phyloP scores from a whole-genome alignment of 2,888 invertebrate species.

The Strigamia transsilvanica region DNA sequence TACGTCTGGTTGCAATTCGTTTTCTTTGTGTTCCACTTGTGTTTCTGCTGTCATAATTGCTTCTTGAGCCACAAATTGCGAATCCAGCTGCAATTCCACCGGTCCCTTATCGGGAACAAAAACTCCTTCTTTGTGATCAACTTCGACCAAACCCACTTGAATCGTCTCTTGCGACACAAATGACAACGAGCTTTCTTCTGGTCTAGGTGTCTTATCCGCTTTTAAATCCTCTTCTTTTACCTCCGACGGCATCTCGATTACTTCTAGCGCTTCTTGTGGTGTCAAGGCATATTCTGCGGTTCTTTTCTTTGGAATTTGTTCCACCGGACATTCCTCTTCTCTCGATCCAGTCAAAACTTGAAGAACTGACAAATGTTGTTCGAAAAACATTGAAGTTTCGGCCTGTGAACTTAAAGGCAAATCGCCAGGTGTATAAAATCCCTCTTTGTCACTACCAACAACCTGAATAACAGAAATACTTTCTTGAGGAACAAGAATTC shows the following conservation, averaged over 20 bases:
- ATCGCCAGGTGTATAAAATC: conserved; percentile 54
- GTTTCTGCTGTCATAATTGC: conserved; percentile 18
- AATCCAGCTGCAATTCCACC: background rate
- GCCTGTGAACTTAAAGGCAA: conserved; percentile 52
- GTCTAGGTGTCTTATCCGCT: conserved; percentile 17
- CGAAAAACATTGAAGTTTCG: background rate
- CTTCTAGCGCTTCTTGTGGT: conserved; percentile 46
- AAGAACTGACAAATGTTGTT: conserved; percentile 39
- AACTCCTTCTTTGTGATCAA: conserved; percentile 56
- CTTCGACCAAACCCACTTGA: conserved; percentile 55
- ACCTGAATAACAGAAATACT: conserved; percentile 54
- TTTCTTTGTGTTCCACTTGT: conserved; percentile 48
- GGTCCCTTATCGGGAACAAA: conserved; percentile 54
- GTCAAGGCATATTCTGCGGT: background rate
- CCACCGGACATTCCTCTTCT: conserved; percentile 36
- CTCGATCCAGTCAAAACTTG: conserved; percentile 24
- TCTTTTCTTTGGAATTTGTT: conserved; percentile 22
- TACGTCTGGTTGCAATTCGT: conserved; percentile 23
- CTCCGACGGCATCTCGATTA: conserved; percentile 52
- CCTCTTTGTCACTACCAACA: conserved; percentile 55
- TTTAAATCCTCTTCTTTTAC: conserved; percentile 50
- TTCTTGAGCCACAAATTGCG: conserved; percentile 34
- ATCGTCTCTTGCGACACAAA: conserved; percentile 56
- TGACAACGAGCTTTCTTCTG: conserved; percentile 48
- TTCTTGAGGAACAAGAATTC: conserved; percentile 56